phyloP scores from a whole-genome alignment of 2,888 invertebrate genomes.

The Macrophya annulata region DNA sequence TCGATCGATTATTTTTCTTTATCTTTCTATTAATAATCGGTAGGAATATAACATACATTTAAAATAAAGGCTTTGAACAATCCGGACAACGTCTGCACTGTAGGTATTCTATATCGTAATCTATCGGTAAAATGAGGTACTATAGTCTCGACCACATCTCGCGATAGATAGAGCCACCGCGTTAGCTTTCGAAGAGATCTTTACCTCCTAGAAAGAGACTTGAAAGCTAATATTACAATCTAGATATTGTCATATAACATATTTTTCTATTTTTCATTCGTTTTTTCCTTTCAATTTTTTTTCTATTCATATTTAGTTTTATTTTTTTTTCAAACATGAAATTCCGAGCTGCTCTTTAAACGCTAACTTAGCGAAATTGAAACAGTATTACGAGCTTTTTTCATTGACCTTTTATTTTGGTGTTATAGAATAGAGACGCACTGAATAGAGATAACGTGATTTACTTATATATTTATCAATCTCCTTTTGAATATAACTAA shows the following conservation, averaged over 20 bases:
- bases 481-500: neutral
- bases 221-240: neutral
- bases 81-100: neutral
- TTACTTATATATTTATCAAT: conserved; percentile 3
- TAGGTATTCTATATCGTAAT: conserved; percentile 38
- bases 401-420: neutral
- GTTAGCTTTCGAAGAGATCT: conserved; percentile 4
- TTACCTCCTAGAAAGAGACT: neutral
- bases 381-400: neutral
- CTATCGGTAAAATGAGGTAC: conserved; percentile 44
- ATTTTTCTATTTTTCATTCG: neutral
- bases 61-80: neutral
- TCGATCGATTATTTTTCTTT: neutral
- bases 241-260: too few relatives aligned
- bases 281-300: neutral
- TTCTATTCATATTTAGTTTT: too few relatives aligned
- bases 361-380: neutral
- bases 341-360: neutral
- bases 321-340: neutral
- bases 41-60: conserved; percentile 2
- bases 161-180: conserved; percentile 52
- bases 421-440: neutral
- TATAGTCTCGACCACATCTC: neutral
- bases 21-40: neutral
- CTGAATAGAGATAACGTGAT: conserved; percentile 10